Evolutionary conservation across 2,113 vertebrate species (phyloP).

Genomic region (Phylloscopus whistleri): DNA sequence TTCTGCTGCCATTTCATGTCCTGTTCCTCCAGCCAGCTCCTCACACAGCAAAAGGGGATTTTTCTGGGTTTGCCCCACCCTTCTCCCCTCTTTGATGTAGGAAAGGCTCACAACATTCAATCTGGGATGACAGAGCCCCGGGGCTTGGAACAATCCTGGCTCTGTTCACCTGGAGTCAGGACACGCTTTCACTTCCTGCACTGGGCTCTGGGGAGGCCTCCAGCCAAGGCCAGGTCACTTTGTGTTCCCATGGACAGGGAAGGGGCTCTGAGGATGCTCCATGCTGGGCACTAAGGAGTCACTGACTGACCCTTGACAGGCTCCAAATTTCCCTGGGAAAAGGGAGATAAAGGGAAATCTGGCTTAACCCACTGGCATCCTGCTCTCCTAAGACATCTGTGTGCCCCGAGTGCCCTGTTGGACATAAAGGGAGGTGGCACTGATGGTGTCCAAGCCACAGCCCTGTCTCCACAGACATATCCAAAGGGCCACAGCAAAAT

Average conservation of each 20-base stretch:
- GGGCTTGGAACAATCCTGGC: background rate
- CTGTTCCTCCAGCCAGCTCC: background rate
- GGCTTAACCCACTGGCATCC: background rate
- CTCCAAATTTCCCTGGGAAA: background rate
- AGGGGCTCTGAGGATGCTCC: background rate
- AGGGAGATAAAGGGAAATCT: background rate
- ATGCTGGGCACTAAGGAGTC: background rate
- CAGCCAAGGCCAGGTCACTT: background rate
- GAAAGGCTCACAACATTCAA: background rate
- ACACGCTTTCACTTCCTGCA: background rate
- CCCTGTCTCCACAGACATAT: background rate
- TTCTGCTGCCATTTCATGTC: background rate
- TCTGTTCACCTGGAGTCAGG: slow-evolving; percentile 20
- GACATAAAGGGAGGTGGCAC: background rate
- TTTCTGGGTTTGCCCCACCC: background rate
- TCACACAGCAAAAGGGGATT: background rate
- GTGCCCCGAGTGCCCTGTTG: background rate
- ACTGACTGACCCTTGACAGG: background rate
- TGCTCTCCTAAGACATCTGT: fast-evolving
- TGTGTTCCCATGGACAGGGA: fast-evolving
- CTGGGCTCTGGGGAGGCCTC: background rate
- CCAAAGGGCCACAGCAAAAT: background rate
- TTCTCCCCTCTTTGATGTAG: background rate
- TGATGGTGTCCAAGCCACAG: background rate
- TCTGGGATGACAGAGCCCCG: background rate